Evolutionary conservation across 2,797 vertebrate genomes (phyloP), one percentile per base, ranked within the genome.

Genomic region (Notamacropus eugenii): DNA sequence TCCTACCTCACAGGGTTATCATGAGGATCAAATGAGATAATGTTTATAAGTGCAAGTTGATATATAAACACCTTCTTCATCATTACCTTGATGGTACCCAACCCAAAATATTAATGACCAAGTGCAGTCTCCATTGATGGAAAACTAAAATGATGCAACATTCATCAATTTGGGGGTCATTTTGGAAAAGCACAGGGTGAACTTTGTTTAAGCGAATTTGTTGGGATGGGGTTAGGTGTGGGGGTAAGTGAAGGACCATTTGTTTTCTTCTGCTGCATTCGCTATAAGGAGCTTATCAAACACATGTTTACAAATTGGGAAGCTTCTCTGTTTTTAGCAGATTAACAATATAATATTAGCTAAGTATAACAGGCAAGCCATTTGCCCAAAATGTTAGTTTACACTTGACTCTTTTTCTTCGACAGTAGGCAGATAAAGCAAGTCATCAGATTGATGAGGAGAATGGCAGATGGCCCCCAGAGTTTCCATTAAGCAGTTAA

Each of bases 401-500:
- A 98, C 62, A 97, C 97, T 98, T 98, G 97, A 97, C 96, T 98
- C 97, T 97, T 97, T 97, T 98, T 98, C 97, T 97, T 98, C 98
- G 98, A 98, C 95, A 67, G 98, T 97, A 97, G 97, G 96, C 96
- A 98, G 98, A 98, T 98, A 98, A 98, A 97, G 97, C 74, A 98
- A 97, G 98, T 97, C 98, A 97, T 94, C 57, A 29, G 97, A 97
- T 97, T 98, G 97, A 98, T 97, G 94, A 97, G 97, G 95, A 97
- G 97, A 97, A 98, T 97, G 98, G 97, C 97, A 97, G 96, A 96
- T 97, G 97, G 97, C 97, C 93, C 94, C 96, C 97, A 96, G 57
- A 96, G 93, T 97, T 98, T 98, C 98, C 98, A 98, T 97, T 98
- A 98, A 97, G 97, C 97, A 98, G 96, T 96, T 98, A 98, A 97